Conservation (phyloP, 2,113 vertebrate species). For the Perccottus glenii region DNA sequence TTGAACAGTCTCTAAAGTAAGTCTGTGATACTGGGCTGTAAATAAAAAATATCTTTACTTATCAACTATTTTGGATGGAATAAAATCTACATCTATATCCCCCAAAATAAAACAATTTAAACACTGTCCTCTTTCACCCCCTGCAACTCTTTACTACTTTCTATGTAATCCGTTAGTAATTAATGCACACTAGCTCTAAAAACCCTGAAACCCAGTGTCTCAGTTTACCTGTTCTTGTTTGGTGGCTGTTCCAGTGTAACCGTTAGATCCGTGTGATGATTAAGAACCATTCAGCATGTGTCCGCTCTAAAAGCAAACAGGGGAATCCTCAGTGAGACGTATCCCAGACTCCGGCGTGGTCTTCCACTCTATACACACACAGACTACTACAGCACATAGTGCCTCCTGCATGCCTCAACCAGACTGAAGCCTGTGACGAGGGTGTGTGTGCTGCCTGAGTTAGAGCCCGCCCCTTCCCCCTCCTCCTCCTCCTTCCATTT, state of each 20-base stretch:
- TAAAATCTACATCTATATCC: background rate
- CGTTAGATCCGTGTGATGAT: slow-evolving; percentile 49
- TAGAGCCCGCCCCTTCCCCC: slow-evolving; percentile 56
- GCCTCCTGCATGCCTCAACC: slow-evolving; percentile 50
- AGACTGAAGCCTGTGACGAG: slow-evolving; percentile 63
- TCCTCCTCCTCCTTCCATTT: slow-evolving; percentile 7
- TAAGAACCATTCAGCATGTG: slow-evolving; percentile 25
- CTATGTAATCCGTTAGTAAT: too few relatives aligned
- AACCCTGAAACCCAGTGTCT: background rate
- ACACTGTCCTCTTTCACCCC: background rate
- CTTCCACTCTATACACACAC: slow-evolving; percentile 31
- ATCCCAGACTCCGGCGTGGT: slow-evolving; percentile 30
- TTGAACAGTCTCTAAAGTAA: background rate
- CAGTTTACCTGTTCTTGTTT: slow-evolving; percentile 49
- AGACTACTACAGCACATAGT: slow-evolving; percentile 34
- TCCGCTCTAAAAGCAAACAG: slow-evolving; percentile 33
- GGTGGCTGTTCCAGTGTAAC: slow-evolving; percentile 25
- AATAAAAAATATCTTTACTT: background rate
- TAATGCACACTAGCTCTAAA: too few relatives aligned
- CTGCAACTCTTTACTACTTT: background rate
- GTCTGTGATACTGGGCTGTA: background rate
- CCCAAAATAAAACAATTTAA: background rate
- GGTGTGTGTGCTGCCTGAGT: slow-evolving; percentile 58
- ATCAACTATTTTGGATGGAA: background rate
- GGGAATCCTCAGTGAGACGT: slow-evolving; percentile 58